Percentiles rank a stretch among this genome's conserved stretches.
Conservation (phyloP, 1,140 invertebrate species). For the Pseudachorutes palmiensis region DNA sequence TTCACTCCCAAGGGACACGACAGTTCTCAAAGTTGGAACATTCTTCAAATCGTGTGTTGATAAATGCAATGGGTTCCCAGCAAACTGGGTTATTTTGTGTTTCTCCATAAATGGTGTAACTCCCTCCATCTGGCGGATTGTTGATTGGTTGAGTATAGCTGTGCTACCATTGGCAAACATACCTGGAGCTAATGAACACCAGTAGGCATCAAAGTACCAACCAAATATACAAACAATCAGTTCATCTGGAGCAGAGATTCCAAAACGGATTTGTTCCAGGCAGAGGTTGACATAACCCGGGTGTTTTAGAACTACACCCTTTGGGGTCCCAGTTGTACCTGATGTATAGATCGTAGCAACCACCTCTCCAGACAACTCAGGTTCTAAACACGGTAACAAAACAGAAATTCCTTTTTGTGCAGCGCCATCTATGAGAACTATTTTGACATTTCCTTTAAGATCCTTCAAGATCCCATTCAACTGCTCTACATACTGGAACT, state of each 20-base stretch:
- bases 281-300: no score
- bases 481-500: no score
- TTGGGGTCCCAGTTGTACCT: not conserved
- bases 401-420: no score
- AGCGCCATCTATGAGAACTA: no score
- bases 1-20: not conserved
- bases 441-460: no score
- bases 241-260: not conserved
- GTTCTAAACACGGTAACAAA: no score
- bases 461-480: no score
- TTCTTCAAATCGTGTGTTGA: not conserved
- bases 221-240: not conserved
- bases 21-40: not conserved
- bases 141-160: not conserved
- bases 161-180: not conserved
- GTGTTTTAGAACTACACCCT: not conserved
- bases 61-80: not conserved
- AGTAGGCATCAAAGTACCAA: not conserved
- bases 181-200: not conserved
- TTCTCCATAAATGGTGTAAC: not conserved
- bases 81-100: not conserved
- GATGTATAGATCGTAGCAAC: not conserved
- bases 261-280: not conserved
- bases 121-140: not conserved
- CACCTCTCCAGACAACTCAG: not conserved